Percentiles rank a stretch among this genome's conserved stretches.
These are phyloP conservation scores for Onychomys arenicola DNA, from an alignment of 2,797 vertebrate genomes.

Conservation along the genomic window DNA sequence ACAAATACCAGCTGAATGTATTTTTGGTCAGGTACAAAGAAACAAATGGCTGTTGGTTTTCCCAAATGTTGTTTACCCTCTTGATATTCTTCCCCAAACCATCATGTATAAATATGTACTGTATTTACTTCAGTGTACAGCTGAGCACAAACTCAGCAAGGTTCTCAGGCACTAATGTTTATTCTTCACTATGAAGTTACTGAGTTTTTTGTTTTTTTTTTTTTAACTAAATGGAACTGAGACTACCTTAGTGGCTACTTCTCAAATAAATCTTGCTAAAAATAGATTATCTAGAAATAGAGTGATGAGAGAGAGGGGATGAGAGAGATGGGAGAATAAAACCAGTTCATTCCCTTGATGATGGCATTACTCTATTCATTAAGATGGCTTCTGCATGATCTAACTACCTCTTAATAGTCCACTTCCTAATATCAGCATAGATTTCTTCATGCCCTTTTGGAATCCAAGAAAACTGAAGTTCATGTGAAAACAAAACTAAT, in stretches of 20 bases:
- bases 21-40: conserved; percentile 83
- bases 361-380: neutral
- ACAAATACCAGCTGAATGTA: conserved; percentile 83
- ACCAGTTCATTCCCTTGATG: neutral
- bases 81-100: conserved; percentile 74
- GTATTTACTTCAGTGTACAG: conserved; percentile 76
- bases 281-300: neutral
- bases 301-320: neutral
- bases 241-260: neutral
- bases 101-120: conserved; percentile 77
- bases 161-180: conserved; percentile 56
- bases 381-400: neutral
- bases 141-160: conserved; percentile 72
- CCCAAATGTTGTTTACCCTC: conserved; percentile 83
- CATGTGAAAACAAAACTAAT: neutral
- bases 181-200: conserved; percentile 47
- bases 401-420: neutral
- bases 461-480: neutral
- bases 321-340: neutral
- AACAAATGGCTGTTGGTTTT: conserved; percentile 81
- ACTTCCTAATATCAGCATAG: neutral
- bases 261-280: neutral
- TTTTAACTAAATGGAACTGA: conserved; percentile 44
- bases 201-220: neutral
- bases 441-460: neutral